phyloP scores from a whole-genome alignment of 2,113 vertebrate species.

The Xerus inauris region DNA sequence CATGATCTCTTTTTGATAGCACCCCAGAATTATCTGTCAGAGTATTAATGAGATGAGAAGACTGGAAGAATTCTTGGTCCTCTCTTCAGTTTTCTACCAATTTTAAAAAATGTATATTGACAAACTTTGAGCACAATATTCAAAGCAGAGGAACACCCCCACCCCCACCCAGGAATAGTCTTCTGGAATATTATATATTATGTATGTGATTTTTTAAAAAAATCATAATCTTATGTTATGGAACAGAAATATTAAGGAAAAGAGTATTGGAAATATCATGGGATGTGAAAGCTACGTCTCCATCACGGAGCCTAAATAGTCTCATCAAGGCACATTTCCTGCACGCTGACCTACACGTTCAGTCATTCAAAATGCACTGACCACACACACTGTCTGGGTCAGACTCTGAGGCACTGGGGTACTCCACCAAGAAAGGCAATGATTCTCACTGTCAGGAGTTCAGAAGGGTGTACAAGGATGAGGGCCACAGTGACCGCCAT shows the following conservation, averaged over 20 bases:
- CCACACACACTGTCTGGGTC: background rate
- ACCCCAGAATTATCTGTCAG: background rate
- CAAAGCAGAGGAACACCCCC: background rate
- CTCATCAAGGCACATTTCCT: background rate
- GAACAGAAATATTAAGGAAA: background rate
- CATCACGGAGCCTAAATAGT: background rate
- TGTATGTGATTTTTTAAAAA: background rate
- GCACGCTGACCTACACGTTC: background rate
- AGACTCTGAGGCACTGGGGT: background rate
- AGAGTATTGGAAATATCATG: background rate
- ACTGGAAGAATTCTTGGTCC: background rate
- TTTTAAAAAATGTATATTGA: background rate
- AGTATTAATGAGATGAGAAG: background rate
- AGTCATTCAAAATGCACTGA: background rate
- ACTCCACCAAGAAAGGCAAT: too few relatives aligned
- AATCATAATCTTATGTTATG: background rate
- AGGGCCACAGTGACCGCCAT: background rate
- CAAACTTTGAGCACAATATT: background rate
- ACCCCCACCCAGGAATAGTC: background rate
- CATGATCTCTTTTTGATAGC: background rate
- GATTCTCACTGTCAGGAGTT: background rate
- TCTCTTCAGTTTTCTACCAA: background rate
- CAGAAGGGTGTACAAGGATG: background rate
- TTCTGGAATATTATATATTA: background rate
- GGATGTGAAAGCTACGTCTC: background rate